phyloP scores from a whole-genome alignment of 2,797 vertebrate genomes.

The Chiroxiphia lanceolata region DNA sequence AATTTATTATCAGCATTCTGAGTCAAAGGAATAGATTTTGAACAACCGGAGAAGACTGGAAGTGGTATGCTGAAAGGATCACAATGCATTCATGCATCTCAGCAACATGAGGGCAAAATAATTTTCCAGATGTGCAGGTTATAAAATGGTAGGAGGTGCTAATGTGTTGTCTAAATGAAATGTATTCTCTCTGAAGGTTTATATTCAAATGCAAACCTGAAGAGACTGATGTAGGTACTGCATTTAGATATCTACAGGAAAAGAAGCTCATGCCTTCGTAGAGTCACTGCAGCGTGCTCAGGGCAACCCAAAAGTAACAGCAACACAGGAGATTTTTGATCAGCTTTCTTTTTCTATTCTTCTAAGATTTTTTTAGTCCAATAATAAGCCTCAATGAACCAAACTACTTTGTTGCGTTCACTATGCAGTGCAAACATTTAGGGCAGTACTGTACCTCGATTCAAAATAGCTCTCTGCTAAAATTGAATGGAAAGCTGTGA shows the following conservation, averaged over 20 bases:
- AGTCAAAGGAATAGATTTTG: neutral
- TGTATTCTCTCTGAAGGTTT: neutral
- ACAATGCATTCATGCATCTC: neutral
- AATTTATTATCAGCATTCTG: neutral
- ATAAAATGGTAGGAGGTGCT: neutral
- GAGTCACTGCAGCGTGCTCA: neutral
- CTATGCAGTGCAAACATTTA: neutral
- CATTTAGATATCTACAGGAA: neutral
- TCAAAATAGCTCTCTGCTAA: neutral
- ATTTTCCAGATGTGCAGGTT: neutral
- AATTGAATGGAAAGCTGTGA: neutral
- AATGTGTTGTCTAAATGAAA: neutral
- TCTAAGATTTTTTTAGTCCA: neutral
- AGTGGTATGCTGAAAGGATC: neutral
- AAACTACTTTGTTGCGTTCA: neutral
- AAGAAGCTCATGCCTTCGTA: neutral
- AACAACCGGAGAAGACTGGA: neutral
- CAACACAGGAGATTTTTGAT: neutral
- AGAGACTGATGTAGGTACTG: neutral
- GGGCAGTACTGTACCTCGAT: neutral
- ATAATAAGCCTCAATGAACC: neutral
- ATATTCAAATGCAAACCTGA: neutral
- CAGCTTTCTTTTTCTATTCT: neutral
- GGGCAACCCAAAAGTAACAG: neutral
- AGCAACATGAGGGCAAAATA: neutral